phyloP scores from a whole-genome alignment of 53 echinoderm and acorn worm species.

The Apostichopus leukothele region DNA sequence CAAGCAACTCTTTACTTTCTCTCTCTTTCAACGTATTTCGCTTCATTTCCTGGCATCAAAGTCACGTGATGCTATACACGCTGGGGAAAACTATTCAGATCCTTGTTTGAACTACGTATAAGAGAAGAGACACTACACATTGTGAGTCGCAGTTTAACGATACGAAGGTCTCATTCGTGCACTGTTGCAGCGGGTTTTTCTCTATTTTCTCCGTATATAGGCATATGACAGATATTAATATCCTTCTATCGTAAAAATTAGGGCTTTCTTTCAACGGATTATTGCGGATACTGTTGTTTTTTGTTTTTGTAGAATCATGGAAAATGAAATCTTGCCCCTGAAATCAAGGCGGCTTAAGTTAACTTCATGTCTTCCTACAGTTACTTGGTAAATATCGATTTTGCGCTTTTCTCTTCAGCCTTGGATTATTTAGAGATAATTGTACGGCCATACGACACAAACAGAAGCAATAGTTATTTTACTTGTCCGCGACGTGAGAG shows the following conservation, averaged over 20 bases:
- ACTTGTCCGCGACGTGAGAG: not conserved
- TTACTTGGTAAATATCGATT: slow-evolving; percentile 24
- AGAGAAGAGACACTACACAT: no score
- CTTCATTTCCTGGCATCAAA: no score
- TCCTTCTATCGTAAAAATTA: not conserved
- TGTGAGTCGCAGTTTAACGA: no score
- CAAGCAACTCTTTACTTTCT: no score
- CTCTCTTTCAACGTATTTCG: no score
- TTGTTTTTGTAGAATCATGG: not conserved
- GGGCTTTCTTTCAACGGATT: not conserved
- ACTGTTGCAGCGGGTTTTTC: no score
- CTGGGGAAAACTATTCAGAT: no score
- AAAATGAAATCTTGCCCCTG: not conserved
- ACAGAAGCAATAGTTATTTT: slow-evolving; percentile 35
- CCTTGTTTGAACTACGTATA: no score
- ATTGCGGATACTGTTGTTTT: not conserved
- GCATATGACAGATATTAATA: no score
- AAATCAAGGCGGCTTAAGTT: slow-evolving; percentile 26
- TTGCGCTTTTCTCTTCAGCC: slow-evolving; percentile 7
- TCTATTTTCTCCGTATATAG: no score
- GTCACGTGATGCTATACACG: no score
- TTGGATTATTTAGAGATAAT: slow-evolving; percentile 35
- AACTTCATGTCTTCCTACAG: not conserved
- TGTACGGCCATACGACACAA: not conserved
- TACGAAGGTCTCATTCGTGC: no score